Base-by-base conservation (phyloP, 2,888 invertebrate genomes). In the Phortica okadai region DNA sequence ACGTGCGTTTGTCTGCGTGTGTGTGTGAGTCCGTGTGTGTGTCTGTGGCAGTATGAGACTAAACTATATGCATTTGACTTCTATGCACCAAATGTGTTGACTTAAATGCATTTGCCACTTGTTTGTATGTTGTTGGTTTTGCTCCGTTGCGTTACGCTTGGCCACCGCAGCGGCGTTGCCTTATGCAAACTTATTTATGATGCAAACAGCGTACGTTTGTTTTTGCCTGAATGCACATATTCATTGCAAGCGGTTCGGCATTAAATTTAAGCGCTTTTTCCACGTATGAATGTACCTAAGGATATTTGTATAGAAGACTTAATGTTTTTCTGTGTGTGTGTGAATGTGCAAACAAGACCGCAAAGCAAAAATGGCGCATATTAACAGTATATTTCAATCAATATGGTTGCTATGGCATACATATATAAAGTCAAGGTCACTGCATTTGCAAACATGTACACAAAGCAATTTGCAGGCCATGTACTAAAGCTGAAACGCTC, bases 371-470 rank as follows among this genome's bases (percentile, higher is more conserved):
- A 21, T 10, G 42, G 16, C 41, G 66, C 66, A 66, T 33, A 33
- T 10, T 33, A 41, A n/a, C 56, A 5, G 33, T 72, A 72, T 72
- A 56, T 72, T 69, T 72, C 70, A 72, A 72, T 72, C 70, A 72
- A 72, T 72, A 72, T 72, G 25, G n/a, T 33, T 56, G 33, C 14
- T 54, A 11, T 14, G 14, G 25, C 54, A 64, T 33, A 64, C 21
- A 25, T 62, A 6, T 21, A 50, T 41, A 8, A 21, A 50, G 25
- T 11, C 69, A 70, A 56, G 62, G 62, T 62, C 62, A 56, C 56
- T 16, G 11, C 7, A 56, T 11, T 33, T 33, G 33, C 33, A 33
- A 33, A n/a, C 4, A n/a, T 16, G 16, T n/a, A 14, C 56, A 14
- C n/a, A 56, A 7, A 56, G 33, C 33, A 33, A 33, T 56, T 16